Evolutionary conservation across 2,797 vertebrate genomes (phyloP).

Genomic region (Pseudochaenichthys georgianus): DNA sequence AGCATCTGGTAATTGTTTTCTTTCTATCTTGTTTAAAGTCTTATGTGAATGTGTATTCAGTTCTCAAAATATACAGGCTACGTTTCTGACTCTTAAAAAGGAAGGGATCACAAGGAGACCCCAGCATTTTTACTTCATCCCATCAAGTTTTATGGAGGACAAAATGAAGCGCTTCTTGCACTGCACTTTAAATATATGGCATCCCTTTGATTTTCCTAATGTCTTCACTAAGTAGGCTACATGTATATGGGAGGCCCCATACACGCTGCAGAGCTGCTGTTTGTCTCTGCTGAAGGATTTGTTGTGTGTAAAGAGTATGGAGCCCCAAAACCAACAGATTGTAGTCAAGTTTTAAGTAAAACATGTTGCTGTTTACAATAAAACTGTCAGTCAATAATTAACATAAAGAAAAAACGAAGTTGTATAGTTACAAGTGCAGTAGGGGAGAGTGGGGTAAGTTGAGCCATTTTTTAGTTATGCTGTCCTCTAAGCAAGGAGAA

Average conservation of each 20-base stretch:
- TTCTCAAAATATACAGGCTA: slow-evolving; percentile 22
- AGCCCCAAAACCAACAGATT: not conserved
- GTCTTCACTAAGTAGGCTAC: slow-evolving; percentile 12
- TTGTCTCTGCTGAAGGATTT: slow-evolving; percentile 14
- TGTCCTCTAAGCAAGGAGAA: too few relatives aligned
- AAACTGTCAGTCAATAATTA: slow-evolving; percentile 19
- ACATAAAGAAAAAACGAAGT: not conserved
- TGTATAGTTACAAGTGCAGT: not conserved
- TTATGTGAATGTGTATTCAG: slow-evolving; percentile 28
- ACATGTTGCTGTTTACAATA: slow-evolving; percentile 11
- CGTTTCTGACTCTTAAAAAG: slow-evolving; percentile 42
- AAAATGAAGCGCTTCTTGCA: slow-evolving; percentile 39
- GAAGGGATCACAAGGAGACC: slow-evolving; percentile 44
- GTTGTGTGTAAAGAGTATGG: not conserved
- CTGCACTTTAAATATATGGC: slow-evolving; percentile 15
- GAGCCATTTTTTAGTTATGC: too few relatives aligned
- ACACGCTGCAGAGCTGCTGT: slow-evolving; percentile 13
- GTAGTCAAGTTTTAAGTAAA: slow-evolving; percentile 10
- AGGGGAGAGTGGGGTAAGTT: not conserved
- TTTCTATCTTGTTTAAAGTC: slow-evolving; percentile 32
- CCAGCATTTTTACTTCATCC: slow-evolving; percentile 51
- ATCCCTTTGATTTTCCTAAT: slow-evolving; percentile 26
- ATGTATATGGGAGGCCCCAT: slow-evolving; percentile 12
- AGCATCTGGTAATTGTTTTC: not conserved
- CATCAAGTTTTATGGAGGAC: slow-evolving; percentile 57